Percentiles rank a stretch among this genome's conserved stretches.
phyloP scores from a whole-genome alignment of 2,113 vertebrate genomes.

The Syrmaticus mikado region DNA sequence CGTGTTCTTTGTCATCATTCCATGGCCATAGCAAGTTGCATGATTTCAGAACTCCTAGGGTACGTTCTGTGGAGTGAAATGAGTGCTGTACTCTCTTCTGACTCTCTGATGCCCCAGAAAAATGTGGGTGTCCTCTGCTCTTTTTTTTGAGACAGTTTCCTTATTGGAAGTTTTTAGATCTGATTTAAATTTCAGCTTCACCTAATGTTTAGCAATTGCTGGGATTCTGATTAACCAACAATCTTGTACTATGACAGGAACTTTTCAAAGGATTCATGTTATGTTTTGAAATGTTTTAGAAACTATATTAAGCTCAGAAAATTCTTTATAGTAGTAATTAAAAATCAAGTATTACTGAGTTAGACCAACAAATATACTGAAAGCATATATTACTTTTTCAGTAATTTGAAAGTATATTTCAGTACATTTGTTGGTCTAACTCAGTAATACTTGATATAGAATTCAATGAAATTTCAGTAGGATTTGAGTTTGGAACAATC shows the following conservation, averaged over 20 bases:
- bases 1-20: neutral
- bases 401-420: no score
- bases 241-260: neutral
- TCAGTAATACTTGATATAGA: neutral
- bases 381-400: no score
- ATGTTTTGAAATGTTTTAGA: neutral
- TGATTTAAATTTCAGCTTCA: neutral
- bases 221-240: neutral
- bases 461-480: neutral
- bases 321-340: neutral
- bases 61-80: neutral
- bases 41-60: neutral
- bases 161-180: neutral
- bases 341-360: rapidly evolving
- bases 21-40: neutral
- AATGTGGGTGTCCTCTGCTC: neutral
- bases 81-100: neutral
- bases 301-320: neutral
- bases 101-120: neutral
- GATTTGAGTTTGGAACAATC: neutral
- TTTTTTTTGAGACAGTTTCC: neutral
- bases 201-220: neutral
- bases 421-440: neutral
- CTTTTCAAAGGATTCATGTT: neutral
- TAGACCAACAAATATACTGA: no score